Conservation (phyloP, 2,888 invertebrate genomes). For the Branchipolynoe longqiensis region DNA sequence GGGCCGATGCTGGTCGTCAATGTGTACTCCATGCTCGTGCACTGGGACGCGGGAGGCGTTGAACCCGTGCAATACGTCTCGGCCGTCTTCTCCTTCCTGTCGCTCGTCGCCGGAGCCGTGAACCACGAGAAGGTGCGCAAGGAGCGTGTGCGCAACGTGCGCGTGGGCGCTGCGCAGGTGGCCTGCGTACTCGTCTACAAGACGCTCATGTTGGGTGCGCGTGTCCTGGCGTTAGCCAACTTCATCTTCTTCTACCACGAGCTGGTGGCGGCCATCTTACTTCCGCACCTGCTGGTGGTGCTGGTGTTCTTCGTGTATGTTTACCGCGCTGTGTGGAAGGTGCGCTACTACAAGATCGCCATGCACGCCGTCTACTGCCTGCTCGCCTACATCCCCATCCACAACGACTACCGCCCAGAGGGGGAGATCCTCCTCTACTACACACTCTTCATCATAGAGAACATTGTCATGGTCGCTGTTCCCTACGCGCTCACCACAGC, state of each 20-base stretch:
- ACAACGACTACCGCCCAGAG: constrained; percentile 65
- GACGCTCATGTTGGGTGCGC: constrained; percentile 53
- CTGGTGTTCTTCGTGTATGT: constrained; percentile 59
- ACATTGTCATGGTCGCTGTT: constrained; percentile 64
- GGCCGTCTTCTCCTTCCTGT: constrained; percentile 60
- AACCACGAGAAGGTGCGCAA: constrained; percentile 64
- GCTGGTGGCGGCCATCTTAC: constrained; percentile 58
- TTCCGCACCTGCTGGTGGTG: constrained; percentile 61
- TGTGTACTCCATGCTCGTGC: constrained; percentile 58
- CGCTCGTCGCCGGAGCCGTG: constrained; percentile 57
- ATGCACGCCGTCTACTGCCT: constrained; percentile 62
- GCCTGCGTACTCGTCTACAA: constrained; percentile 60
- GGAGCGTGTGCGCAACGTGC: constrained; percentile 47
- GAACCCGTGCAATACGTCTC: constrained; percentile 55
- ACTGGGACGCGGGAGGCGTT: constrained; percentile 5
- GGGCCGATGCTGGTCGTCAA: constrained; percentile 64
- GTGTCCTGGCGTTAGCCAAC: constrained; percentile 59
- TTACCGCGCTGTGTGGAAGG: constrained; percentile 64
- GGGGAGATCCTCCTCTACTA: constrained; percentile 65
- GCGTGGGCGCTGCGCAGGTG: constrained; percentile 36
- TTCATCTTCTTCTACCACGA: constrained; percentile 61
- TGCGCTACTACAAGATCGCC: constrained; percentile 61
- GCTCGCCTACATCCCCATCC: constrained; percentile 64
- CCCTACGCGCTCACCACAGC: constrained; percentile 52
- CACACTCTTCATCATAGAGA: constrained; percentile 62